phyloP scores from a whole-genome alignment of 2,113 vertebrate species.

The Paradoxurus hermaphroditus region DNA sequence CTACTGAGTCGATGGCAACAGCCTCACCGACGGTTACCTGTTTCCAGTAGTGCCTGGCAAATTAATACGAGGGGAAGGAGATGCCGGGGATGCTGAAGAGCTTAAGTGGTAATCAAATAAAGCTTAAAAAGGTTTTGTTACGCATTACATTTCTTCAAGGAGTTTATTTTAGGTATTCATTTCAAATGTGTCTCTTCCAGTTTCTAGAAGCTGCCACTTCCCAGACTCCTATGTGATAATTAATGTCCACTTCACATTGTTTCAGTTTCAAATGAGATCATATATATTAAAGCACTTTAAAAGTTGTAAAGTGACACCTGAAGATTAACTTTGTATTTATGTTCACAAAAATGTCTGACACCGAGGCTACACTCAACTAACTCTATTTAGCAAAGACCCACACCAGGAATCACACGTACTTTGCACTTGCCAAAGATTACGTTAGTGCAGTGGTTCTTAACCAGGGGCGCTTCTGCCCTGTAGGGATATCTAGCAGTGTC shows the following conservation, averaged over 20 bases:
- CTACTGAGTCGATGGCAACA: background rate
- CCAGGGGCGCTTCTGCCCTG: background rate
- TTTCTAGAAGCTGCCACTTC: background rate
- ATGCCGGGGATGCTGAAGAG: background rate
- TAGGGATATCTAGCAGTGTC: background rate
- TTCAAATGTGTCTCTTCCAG: background rate
- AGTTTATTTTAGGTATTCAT: background rate
- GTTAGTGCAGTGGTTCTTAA: background rate
- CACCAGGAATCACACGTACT: background rate
- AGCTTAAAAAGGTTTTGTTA: background rate
- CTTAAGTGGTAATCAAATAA: background rate
- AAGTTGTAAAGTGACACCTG: background rate
- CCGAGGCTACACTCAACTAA: background rate
- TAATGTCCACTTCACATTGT: background rate
- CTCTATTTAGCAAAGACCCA: background rate
- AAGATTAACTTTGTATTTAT: background rate
- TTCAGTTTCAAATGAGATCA: background rate
- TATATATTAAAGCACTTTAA: background rate
- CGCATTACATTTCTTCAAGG: background rate
- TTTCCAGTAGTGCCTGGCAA: background rate
- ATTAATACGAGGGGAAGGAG: background rate
- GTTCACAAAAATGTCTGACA: background rate
- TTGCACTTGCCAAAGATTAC: background rate
- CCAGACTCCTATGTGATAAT: background rate
- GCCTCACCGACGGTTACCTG: accelerated